Evolutionary conservation across 1,140 invertebrate genomes (phyloP).

Genomic region (Apis florea): DNA sequence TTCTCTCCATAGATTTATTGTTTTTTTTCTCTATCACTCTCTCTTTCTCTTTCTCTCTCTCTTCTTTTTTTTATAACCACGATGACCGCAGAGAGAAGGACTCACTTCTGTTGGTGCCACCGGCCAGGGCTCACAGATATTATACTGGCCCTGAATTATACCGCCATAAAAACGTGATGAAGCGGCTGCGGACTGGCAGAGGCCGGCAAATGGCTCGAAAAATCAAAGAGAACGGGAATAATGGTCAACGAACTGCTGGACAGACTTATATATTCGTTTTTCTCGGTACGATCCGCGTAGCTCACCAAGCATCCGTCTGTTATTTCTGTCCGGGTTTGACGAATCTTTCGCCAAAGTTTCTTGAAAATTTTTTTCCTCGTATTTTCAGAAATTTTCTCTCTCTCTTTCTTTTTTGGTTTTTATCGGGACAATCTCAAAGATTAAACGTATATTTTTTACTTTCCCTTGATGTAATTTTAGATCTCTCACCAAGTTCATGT

Average conservation of each 20-base stretch:
- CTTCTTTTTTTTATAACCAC: background rate
- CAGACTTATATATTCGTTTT: conserved; percentile 51
- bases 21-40: background rate
- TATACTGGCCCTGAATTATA: conserved; percentile 65
- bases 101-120: conserved; percentile 41
- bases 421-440: too few species aligned
- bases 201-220: conserved; percentile 56
- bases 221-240: conserved; percentile 59
- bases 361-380: background rate
- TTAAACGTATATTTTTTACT: too few species aligned
- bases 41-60: background rate
- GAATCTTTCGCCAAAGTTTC: background rate
- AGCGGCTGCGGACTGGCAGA: conserved; percentile 46
- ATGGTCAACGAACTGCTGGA: conserved; percentile 44
- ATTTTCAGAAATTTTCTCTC: background rate
- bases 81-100: conserved; percentile 6
- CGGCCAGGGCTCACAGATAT: conserved; percentile 44
- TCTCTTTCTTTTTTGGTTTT: background rate
- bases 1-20: conserved; percentile 9
- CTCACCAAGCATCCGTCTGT: conserved; percentile 15
- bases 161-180: conserved; percentile 66
- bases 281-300: conserved; percentile 25
- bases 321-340: conserved; percentile 5
- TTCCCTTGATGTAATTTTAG: too few species aligned
- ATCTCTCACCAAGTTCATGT: too few species aligned